phyloP scores from a whole-genome alignment of 1,140 invertebrate genomes.

The Sitobion miscanthi region DNA sequence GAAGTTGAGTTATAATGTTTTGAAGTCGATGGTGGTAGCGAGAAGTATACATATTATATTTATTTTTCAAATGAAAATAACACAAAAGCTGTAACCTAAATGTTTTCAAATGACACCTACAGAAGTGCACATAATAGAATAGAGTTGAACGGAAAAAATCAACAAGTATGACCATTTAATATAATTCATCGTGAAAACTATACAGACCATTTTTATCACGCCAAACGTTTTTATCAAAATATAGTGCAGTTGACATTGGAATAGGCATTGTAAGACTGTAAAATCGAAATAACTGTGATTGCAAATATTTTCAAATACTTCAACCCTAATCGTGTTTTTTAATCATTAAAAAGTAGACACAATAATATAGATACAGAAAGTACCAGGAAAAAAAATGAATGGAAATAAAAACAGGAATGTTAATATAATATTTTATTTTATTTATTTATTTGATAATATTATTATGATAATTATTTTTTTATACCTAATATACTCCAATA shows the following conservation, averaged over 20 bases:
- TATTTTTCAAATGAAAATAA: slow-evolving; percentile 12
- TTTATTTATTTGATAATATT: too few species aligned
- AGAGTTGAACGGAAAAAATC: background rate
- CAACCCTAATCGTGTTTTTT: background rate
- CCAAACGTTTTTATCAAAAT: background rate
- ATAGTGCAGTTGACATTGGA: background rate
- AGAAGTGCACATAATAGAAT: background rate
- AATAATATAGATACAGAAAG: background rate
- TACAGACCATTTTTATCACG: background rate
- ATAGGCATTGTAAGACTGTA: background rate
- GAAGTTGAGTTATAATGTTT: background rate
- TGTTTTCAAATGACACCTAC: background rate
- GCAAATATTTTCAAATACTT: background rate
- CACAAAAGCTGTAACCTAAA: background rate
- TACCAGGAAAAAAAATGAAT: background rate
- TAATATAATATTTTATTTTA: background rate
- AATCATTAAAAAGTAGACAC: background rate
- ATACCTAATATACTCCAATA: too few species aligned
- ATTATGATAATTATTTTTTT: too few species aligned
- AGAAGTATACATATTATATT: background rate
- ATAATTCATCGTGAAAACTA: background rate
- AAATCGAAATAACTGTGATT: background rate
- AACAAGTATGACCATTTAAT: slow-evolving; percentile 9
- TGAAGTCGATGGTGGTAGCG: background rate
- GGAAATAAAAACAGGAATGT: background rate